Evolutionary conservation across 2,888 invertebrate genomes (phyloP).

Genomic region (Drosophila neonasuta): DNA sequence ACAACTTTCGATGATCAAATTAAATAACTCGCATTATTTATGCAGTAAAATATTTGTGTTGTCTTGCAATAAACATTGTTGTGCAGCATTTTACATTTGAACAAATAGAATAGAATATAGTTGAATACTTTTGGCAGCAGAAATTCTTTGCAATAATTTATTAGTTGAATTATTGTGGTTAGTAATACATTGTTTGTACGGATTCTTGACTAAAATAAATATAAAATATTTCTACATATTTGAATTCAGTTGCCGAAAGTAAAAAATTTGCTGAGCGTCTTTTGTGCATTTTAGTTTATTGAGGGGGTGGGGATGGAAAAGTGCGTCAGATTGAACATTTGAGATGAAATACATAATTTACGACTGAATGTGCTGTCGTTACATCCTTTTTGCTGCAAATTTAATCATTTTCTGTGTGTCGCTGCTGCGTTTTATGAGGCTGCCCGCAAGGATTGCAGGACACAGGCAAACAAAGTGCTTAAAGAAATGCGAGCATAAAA

Average conservation of each 20-base stretch:
- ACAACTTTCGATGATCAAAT: neutral
- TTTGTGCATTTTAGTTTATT: no score
- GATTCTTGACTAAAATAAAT: no score
- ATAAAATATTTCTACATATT: no score
- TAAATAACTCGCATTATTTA: neutral
- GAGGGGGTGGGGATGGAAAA: neutral
- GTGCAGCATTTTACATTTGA: neutral
- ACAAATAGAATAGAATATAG: neutral
- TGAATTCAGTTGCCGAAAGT: no score
- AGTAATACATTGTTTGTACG: neutral
- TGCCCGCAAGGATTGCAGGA: constrained; percentile 36
- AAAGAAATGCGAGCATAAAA: constrained; percentile 39
- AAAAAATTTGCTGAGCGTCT: no score
- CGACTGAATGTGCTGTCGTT: constrained; percentile 29
- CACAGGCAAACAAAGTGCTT: constrained; percentile 6
- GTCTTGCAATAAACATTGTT: neutral
- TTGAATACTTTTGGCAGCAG: no score
- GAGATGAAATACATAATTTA: constrained; percentile 44
- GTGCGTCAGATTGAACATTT: constrained; percentile 26
- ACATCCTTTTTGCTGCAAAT: constrained; percentile 45
- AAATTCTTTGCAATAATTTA: neutral
- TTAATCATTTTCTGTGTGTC: constrained; percentile 58
- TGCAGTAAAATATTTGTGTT: neutral
- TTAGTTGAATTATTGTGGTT: no score
- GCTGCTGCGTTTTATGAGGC: constrained; percentile 53